Evolutionary conservation across 2,113 vertebrate species (phyloP).

Genomic region (Otus sunia): DNA sequence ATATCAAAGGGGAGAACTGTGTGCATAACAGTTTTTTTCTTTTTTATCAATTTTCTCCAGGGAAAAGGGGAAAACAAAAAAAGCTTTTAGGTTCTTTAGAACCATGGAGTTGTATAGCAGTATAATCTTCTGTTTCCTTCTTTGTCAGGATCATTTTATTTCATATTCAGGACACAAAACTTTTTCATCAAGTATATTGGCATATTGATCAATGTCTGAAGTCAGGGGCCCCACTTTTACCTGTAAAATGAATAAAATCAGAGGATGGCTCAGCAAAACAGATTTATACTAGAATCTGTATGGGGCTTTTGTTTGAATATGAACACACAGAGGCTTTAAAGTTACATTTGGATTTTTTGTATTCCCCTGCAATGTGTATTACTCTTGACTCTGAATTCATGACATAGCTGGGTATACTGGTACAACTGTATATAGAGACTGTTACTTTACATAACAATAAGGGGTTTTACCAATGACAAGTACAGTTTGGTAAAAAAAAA

Average conservation of each 20-base stretch:
- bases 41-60: not conserved
- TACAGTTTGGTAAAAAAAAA: not conserved
- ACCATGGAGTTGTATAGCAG: not conserved
- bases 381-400: not conserved
- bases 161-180: not conserved
- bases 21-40: not conserved
- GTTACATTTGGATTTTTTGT: not conserved
- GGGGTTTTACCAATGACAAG: not conserved
- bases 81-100: not conserved
- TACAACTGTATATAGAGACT: not conserved
- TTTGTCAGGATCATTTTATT: not conserved
- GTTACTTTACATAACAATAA: not conserved
- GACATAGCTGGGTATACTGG: not conserved
- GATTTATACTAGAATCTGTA: fast-evolving
- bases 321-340: not conserved
- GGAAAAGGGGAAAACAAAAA: not conserved
- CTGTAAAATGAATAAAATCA: not conserved
- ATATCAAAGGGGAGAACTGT: not conserved
- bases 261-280: not conserved
- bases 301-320: not conserved
- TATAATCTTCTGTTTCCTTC: not conserved
- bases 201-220: not conserved
- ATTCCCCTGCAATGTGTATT: not conserved
- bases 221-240: not conserved
- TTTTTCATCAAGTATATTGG: not conserved